Conservation (phyloP, 2,888 invertebrate species). For the Idaea straminata region DNA sequence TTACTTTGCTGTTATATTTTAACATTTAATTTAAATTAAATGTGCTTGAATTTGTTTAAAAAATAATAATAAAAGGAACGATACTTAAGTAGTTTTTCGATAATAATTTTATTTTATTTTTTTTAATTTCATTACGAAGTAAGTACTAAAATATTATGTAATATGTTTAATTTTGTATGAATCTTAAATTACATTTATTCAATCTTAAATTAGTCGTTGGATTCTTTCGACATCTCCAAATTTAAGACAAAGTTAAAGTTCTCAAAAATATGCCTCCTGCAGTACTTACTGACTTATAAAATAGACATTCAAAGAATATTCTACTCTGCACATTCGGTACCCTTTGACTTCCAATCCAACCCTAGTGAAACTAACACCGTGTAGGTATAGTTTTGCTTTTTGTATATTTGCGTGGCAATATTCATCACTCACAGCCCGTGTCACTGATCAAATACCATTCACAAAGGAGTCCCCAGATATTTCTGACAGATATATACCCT, state of each 20-base stretch:
- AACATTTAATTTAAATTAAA: no score
- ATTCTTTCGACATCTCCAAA: no score
- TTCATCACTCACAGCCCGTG: constrained; percentile 78
- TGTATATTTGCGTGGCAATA: constrained; percentile 79
- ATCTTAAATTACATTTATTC: no score
- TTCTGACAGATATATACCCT: constrained; percentile 70
- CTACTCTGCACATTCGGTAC: constrained; percentile 38
- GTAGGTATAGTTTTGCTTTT: constrained; percentile 73
- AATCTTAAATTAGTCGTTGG: no score
- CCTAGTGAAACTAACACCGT: constrained; percentile 75
- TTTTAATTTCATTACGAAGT: no score
- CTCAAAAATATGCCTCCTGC: not conserved
- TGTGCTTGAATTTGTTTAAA: no score
- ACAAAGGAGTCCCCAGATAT: constrained; percentile 76
- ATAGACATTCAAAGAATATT: constrained; percentile 31
- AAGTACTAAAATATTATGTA: constrained; percentile 13
- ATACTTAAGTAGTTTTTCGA: no score
- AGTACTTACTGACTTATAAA: not conserved
- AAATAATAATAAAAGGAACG: no score
- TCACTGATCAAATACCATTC: constrained; percentile 77
- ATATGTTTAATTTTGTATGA: not conserved
- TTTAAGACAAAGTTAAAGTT: not conserved
- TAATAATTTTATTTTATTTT: no score
- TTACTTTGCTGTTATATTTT: not conserved
- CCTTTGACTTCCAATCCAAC: constrained; percentile 42